Evolutionary conservation across 1,140 invertebrate genomes (phyloP).

Genomic region (Ceratina calcarata): DNA sequence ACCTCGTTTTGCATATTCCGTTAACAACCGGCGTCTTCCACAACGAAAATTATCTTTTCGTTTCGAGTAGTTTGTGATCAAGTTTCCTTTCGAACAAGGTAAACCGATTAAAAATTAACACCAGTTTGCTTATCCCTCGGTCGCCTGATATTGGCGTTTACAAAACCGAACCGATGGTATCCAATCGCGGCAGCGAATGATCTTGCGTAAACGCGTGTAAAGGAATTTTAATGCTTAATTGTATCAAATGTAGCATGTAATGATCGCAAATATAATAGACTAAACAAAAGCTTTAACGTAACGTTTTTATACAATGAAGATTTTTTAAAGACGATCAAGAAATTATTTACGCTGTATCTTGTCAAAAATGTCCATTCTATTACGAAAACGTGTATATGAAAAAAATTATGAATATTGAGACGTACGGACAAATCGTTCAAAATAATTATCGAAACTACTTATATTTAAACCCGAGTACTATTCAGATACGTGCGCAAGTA

Average conservation of each 20-base stretch:
- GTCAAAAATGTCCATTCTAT: too few species aligned
- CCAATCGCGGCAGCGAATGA: neutral
- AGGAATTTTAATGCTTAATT: neutral
- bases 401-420: too few species aligned
- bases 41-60: too few species aligned
- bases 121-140: neutral
- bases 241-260: neutral
- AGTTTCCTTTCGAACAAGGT: neutral
- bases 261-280: neutral
- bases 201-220: neutral
- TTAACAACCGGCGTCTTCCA: neutral
- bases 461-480: neutral
- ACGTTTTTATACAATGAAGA: too few species aligned
- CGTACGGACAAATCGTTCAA: neutral
- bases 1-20: conserved; percentile 18
- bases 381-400: too few species aligned
- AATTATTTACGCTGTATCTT: too few species aligned
- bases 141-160: neutral
- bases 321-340: too few species aligned
- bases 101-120: neutral
- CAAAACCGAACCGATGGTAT: neutral
- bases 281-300: neutral
- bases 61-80: neutral
- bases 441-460: neutral
- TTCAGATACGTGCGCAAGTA: neutral